Conservation (phyloP, 2,113 vertebrate genomes). For the Anser brachyrhynchus region DNA sequence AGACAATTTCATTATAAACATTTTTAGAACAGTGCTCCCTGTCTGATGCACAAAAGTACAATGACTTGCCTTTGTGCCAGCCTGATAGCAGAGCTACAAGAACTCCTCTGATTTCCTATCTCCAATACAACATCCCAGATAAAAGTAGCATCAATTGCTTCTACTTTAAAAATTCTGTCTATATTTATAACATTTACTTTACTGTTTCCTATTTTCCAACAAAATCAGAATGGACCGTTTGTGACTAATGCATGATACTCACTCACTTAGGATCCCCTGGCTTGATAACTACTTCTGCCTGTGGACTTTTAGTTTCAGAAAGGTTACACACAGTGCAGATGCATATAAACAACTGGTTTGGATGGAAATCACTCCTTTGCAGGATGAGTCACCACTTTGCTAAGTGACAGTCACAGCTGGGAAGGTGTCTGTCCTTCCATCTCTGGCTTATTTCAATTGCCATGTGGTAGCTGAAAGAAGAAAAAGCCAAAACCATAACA, state of each 20-base stretch:
- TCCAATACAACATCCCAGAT: not conserved
- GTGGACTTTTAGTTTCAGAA: not conserved
- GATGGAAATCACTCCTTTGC: not conserved
- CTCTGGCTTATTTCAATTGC: not conserved
- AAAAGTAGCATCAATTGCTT: not conserved
- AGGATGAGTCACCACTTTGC: not conserved
- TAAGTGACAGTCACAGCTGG: not conserved
- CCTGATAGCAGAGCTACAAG: not conserved
- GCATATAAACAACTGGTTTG: not conserved
- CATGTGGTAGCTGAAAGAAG: not conserved
- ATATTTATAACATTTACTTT: not conserved
- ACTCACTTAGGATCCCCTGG: not conserved
- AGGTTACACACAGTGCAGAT: not conserved
- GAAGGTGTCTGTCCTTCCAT: not conserved
- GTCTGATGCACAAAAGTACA: not conserved
- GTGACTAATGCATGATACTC: not conserved
- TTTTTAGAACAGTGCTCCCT: not conserved
- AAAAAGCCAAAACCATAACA: accelerated
- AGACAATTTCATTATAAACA: not conserved
- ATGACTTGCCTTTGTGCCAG: not conserved
- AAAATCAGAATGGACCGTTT: not conserved
- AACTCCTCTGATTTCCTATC: not conserved
- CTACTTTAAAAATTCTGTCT: not conserved
- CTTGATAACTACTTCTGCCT: not conserved
- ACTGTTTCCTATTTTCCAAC: not conserved